Conservation (phyloP, 2,797 vertebrate genomes). For the Prionace glauca region DNA sequence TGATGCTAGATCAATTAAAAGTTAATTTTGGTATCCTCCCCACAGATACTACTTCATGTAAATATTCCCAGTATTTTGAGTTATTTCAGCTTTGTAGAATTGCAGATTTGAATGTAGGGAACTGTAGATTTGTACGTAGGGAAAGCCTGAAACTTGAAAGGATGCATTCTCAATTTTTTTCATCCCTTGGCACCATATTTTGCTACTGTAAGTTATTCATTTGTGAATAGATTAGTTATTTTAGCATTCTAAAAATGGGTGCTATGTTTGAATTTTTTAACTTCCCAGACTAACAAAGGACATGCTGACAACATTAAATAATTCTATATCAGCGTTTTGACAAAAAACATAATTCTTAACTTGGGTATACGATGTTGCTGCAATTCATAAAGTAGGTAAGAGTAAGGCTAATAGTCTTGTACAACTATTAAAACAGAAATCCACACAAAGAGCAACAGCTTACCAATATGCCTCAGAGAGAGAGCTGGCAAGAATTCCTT, state of each 20-base stretch:
- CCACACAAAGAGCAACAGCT: not conserved
- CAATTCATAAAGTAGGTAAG: not conserved
- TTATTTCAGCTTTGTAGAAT: not conserved
- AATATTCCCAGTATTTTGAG: too few relatives aligned
- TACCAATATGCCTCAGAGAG: not conserved
- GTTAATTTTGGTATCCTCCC: too few relatives aligned
- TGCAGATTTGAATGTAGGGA: not conserved
- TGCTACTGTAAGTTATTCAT: not conserved
- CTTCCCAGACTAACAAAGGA: not conserved
- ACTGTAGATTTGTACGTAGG: not conserved
- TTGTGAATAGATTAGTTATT: not conserved
- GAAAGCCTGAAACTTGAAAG: not conserved
- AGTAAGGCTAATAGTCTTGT: too few relatives aligned
- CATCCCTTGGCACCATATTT: not conserved
- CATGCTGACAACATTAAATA: not conserved
- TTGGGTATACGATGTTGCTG: not conserved
- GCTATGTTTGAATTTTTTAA: not conserved
- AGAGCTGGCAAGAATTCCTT: not conserved
- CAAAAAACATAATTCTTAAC: not conserved
- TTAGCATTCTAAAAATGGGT: not conserved
- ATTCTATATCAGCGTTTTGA: not conserved
- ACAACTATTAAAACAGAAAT: not conserved
- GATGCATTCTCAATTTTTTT: not conserved
- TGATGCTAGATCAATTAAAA: too few relatives aligned
- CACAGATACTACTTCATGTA: too few relatives aligned